Evolutionary conservation across 2,797 vertebrate genomes (phyloP).

Genomic region (Neosilurus mollespiculum): DNA sequence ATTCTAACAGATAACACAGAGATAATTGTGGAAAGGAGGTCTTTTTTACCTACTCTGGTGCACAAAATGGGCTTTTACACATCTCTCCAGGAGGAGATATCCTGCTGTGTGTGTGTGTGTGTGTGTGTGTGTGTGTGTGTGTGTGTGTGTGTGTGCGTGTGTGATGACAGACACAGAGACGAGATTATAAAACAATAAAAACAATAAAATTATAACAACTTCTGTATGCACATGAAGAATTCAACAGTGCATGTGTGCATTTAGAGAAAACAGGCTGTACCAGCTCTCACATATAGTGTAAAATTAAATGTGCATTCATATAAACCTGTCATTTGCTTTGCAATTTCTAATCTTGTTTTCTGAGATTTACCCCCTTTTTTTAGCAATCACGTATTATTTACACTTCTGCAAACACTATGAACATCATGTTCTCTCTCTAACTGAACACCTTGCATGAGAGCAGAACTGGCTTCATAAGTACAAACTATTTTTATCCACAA

Average conservation of each 20-base stretch:
- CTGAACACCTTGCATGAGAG: constrained; percentile 68
- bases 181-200: background rate
- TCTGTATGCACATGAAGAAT: background rate
- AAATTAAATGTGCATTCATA: background rate
- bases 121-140: too few species aligned
- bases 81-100: background rate
- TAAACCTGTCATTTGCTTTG: background rate
- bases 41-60: background rate
- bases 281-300: background rate
- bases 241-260: background rate
- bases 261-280: background rate
- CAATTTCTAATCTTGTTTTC: constrained; percentile 61
- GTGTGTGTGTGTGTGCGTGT: too few species aligned
- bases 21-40: background rate
- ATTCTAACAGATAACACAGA: background rate
- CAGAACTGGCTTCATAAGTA: constrained; percentile 63
- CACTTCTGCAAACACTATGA: constrained; percentile 73
- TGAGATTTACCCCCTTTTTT: constrained; percentile 57
- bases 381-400: constrained; percentile 67
- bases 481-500: constrained; percentile 69
- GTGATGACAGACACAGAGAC: background rate
- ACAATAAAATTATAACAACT: too few species aligned
- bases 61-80: background rate
- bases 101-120: background rate
- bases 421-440: constrained; percentile 67